Percentiles rank a stretch among this genome's conserved stretches.
phyloP scores from a whole-genome alignment of 2,113 vertebrate genomes.

The Bostrychus sinensis region DNA sequence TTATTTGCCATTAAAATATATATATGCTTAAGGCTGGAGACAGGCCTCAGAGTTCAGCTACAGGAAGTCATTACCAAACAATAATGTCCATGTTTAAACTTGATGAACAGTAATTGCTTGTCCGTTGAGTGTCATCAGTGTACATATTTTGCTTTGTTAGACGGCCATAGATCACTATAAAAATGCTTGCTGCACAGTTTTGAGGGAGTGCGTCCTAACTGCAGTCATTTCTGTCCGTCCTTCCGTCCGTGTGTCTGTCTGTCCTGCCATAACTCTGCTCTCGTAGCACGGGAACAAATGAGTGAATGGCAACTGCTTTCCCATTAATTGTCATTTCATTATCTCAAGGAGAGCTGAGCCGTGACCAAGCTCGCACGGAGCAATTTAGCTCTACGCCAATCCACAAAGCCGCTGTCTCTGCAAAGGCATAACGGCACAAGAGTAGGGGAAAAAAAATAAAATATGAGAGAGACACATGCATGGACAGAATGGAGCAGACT shows the following conservation, averaged over 20 bases:
- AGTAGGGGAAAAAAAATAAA: conserved; percentile 21
- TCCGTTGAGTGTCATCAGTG: conserved; percentile 9
- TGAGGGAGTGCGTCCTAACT: conserved; percentile 15
- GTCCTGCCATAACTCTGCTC: conserved; percentile 41
- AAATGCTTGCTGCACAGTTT: conserved; percentile 34
- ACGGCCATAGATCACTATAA: conserved; percentile 9
- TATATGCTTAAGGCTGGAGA: background rate
- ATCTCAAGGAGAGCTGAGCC: conserved; percentile 80
- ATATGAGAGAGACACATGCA: conserved; percentile 19
- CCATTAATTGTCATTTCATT: conserved; percentile 84
- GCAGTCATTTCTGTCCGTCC: conserved; percentile 35
- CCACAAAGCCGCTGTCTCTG: conserved; percentile 53
- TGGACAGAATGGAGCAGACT: conserved; percentile 2
- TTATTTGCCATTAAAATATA: background rate
- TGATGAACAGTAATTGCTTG: conserved; percentile 3
- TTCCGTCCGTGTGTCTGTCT: too few relatives aligned
- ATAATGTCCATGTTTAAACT: background rate
- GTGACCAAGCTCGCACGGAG: conserved; percentile 76
- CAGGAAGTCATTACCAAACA: background rate
- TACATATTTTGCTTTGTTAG: conserved; percentile 6
- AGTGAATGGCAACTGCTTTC: conserved; percentile 74
- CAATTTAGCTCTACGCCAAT: conserved; percentile 78
- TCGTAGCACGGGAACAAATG: conserved; percentile 66
- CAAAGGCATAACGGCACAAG: conserved; percentile 51
- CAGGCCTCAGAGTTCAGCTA: background rate